Conservation (phyloP, 2,113 vertebrate species). For the Fregata magnificens region DNA sequence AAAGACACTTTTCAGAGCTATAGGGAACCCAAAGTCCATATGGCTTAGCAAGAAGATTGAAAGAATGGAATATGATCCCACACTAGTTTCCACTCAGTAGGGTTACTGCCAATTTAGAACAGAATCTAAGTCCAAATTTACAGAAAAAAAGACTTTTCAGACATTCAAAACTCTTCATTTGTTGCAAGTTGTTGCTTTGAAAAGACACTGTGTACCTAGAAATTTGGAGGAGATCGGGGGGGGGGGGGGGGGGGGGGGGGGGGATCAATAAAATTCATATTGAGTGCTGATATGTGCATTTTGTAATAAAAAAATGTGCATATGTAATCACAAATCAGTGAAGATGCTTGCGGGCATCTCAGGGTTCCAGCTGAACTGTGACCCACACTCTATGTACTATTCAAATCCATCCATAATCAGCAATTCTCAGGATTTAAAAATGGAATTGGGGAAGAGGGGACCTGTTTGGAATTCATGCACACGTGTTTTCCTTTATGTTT, state of each 20-base stretch:
- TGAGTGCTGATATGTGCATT: neutral
- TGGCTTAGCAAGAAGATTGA: neutral
- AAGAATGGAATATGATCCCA: neutral
- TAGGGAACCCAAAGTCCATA: neutral
- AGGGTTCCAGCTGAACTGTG: neutral
- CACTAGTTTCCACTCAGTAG: neutral
- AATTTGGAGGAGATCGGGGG: neutral
- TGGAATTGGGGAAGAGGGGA: neutral
- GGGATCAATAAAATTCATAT: neutral
- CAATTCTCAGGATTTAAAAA: neutral
- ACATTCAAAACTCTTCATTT: neutral
- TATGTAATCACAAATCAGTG: neutral
- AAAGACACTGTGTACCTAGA: neutral
- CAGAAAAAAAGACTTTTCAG: neutral
- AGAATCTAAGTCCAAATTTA: neutral
- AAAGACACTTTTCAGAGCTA: neutral
- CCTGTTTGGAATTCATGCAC: neutral
- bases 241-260: accelerated
- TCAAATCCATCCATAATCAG: neutral
- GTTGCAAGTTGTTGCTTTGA: neutral
- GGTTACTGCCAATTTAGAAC: neutral
- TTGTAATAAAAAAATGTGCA: neutral
- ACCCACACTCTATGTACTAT: neutral
- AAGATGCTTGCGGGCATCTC: neutral
- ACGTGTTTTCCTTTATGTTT: slow-evolving; percentile 23